phyloP scores from a whole-genome alignment of 2,888 invertebrate genomes.

The Leptopterna dolabrata region DNA sequence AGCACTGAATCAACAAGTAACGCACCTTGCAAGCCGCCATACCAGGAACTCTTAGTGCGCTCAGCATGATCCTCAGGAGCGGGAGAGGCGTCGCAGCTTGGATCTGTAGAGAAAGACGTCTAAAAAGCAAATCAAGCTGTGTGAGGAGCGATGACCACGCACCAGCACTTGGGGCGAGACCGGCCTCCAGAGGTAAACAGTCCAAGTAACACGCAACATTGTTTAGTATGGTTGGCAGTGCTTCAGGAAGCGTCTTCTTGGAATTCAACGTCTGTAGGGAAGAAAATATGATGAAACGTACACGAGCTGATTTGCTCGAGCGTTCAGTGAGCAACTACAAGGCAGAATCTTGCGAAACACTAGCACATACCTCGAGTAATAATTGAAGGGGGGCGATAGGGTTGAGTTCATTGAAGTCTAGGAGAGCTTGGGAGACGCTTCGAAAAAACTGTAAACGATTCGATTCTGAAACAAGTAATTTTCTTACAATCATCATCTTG shows the following conservation, averaged over 20 bases:
- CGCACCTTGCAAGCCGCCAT: constrained; percentile 82
- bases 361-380: constrained; percentile 79
- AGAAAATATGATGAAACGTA: background rate
- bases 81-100: constrained; percentile 79
- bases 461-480: constrained; percentile 70
- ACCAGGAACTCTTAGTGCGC: constrained; percentile 85
- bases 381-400: constrained; percentile 94
- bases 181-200: constrained; percentile 86
- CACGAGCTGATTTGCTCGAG: background rate
- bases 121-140: constrained; percentile 88
- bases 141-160: constrained; percentile 85
- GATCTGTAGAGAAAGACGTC: constrained; percentile 80
- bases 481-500: background rate
- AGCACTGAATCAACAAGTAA: background rate
- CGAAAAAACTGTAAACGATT: constrained; percentile 88
- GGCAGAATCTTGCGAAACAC: no score
- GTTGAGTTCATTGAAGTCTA: constrained; percentile 96
- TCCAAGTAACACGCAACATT: constrained; percentile 95
- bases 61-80: constrained; percentile 80
- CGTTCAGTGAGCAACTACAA: background rate
- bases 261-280: constrained; percentile 77
- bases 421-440: constrained; percentile 90
- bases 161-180: constrained; percentile 72
- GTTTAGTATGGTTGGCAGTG: constrained; percentile 82
- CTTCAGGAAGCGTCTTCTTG: constrained; percentile 80